phyloP scores from a whole-genome alignment of 2,888 invertebrate species.

The Euplexia lucipara region DNA sequence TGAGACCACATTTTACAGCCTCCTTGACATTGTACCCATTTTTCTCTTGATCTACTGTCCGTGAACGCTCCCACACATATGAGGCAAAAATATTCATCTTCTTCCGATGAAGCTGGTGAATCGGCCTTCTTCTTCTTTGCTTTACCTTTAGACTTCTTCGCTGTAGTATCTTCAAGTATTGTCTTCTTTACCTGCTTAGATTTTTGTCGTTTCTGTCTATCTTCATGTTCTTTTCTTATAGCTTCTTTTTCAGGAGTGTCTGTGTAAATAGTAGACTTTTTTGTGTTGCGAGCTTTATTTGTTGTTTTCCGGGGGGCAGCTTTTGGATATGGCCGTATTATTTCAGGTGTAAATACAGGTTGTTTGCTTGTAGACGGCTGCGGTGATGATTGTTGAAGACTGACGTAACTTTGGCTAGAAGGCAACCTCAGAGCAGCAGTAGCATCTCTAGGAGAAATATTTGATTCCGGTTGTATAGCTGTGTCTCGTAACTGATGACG shows the following conservation, averaged over 20 bases:
- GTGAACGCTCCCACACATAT: no score
- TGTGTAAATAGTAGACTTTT: constrained; percentile 6
- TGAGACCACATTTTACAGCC: no score
- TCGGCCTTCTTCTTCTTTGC: no score
- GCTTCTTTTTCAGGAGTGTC: constrained; percentile 6
- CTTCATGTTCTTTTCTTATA: background rate
- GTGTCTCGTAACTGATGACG: constrained; percentile 9
- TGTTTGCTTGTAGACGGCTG: constrained; percentile 1
- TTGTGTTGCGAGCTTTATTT: background rate
- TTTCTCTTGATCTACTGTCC: no score
- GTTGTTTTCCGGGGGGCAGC: background rate
- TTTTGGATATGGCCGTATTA: background rate
- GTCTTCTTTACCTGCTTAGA: background rate
- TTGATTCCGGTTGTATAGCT: constrained; percentile 10
- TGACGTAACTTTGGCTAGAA: constrained; percentile 8
- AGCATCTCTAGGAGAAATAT: constrained; percentile 9
- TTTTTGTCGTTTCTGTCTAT: background rate
- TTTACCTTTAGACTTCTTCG: no score
- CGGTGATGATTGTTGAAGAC: constrained; percentile 4
- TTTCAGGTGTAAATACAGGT: background rate
- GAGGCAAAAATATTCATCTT: no score
- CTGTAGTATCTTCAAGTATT: no score
- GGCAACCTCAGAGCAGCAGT: constrained; percentile 8
- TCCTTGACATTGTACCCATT: no score
- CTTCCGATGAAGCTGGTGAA: no score